phyloP scores from a whole-genome alignment of 2,113 vertebrate genomes.

The Calyptomena viridis region DNA sequence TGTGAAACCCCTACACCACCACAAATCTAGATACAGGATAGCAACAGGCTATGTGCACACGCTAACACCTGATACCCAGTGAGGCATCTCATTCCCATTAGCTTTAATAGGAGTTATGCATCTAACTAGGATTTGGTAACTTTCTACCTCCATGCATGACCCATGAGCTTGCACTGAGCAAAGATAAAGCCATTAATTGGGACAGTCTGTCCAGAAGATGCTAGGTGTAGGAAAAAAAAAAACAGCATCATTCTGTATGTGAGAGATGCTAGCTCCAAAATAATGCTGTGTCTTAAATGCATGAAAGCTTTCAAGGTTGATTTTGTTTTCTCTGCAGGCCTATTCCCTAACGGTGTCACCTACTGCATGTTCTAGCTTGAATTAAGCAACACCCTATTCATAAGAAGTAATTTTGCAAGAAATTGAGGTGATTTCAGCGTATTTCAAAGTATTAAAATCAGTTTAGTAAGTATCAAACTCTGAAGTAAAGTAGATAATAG shows the following conservation, averaged over 20 bases:
- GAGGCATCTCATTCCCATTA: background rate
- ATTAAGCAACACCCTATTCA: background rate
- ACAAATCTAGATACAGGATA: background rate
- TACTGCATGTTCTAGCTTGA: conserved; percentile 19
- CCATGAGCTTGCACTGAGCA: background rate
- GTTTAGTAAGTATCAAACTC: conserved; percentile 48
- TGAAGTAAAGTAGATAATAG: conserved; percentile 52
- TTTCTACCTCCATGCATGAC: background rate
- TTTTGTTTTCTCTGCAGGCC: background rate
- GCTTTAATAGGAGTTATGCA: background rate
- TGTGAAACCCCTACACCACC: background rate
- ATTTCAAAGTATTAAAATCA: conserved; percentile 38
- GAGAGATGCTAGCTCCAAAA: background rate
- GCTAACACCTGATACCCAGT: background rate
- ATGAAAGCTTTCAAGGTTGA: background rate
- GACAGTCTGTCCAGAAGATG: background rate
- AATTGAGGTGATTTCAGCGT: conserved; percentile 53
- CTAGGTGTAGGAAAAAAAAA: background rate
- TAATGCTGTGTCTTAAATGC: background rate
- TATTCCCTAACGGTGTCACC: background rate
- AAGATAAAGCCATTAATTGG: background rate
- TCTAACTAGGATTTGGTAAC: background rate
- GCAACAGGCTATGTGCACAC: background rate
- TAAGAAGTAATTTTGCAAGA: conserved; percentile 30
- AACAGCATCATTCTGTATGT: background rate